Evolutionary conservation across 2,888 invertebrate genomes (phyloP).

Genomic region (Aporophyla nigra): DNA sequence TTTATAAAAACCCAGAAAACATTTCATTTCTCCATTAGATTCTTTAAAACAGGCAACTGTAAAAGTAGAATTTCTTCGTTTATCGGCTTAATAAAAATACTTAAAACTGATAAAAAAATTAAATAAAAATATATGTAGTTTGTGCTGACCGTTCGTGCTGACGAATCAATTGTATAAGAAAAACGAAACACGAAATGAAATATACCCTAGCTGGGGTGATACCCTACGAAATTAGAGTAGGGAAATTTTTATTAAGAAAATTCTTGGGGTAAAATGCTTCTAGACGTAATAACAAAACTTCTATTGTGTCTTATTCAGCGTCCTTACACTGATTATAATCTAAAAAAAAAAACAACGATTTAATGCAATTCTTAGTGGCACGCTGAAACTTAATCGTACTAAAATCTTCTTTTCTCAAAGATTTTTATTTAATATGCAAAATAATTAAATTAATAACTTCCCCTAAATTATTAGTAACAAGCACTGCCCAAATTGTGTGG

Average conservation of each 20-base stretch:
- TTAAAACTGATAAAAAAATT: too few relatives aligned
- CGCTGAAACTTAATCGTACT: neutral
- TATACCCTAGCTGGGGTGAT: neutral
- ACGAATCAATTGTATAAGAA: too few relatives aligned
- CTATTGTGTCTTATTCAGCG: too few relatives aligned
- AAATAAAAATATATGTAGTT: neutral
- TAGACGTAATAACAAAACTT: too few relatives aligned
- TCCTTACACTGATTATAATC: neutral
- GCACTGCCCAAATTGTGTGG: slow-evolving; percentile 1
- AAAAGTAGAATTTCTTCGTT: neutral
- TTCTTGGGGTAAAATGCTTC: too few relatives aligned
- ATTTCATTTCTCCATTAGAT: neutral
- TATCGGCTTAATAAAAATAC: neutral
- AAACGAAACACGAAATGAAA: neutral
- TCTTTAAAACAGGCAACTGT: neutral
- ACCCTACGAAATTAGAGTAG: neutral
- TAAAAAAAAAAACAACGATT: neutral
- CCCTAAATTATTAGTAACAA: neutral
- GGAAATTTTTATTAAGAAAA: neutral
- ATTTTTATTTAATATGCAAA: slow-evolving; percentile 2
- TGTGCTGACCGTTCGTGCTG: neutral
- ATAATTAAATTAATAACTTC: neutral
- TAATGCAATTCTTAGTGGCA: slow-evolving; percentile 31
- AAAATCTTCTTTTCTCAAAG: neutral
- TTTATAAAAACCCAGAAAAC: neutral